A percentile compares a stretch with the other conserved stretches of the same genome.
Evolutionary conservation across 2,888 invertebrate genomes (phyloP).

Genomic region (Chrysolina haemoptera): DNA sequence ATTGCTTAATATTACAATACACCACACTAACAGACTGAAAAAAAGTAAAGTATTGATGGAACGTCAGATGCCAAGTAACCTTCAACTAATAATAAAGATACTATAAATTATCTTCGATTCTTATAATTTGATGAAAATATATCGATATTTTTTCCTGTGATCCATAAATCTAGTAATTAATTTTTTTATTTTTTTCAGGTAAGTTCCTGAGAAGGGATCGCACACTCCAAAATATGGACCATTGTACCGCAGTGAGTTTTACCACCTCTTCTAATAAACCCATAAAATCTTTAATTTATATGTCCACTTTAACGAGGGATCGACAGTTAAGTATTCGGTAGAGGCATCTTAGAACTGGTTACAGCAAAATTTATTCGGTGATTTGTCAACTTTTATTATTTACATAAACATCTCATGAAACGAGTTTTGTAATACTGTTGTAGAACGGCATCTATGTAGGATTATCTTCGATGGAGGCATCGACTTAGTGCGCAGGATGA

Average conservation of each 20-base stretch:
- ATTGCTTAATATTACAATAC: too few species aligned
- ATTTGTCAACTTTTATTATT: slow-evolving; percentile 49
- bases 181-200: slow-evolving; percentile 37
- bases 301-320: slow-evolving; percentile 26
- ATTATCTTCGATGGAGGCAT: slow-evolving; percentile 29
- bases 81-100: too few species aligned
- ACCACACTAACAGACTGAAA: too few species aligned
- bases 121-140: too few species aligned
- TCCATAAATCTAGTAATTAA: background rate
- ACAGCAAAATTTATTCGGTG: slow-evolving; percentile 46
- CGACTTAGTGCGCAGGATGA: slow-evolving; percentile 15
- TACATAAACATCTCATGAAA: slow-evolving; percentile 45
- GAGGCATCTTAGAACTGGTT: slow-evolving; percentile 36
- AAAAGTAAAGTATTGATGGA: too few species aligned
- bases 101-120: too few species aligned
- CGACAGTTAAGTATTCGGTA: slow-evolving; percentile 24
- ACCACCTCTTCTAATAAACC: slow-evolving; percentile 31
- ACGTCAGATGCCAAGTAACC: too few species aligned
- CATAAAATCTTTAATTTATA: slow-evolving; percentile 38
- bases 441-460: slow-evolving; percentile 37
- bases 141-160: too few species aligned
- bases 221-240: background rate
- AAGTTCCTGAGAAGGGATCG: slow-evolving; percentile 12
- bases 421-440: slow-evolving; percentile 40
- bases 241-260: slow-evolving; percentile 26